phyloP scores from a whole-genome alignment of 1,140 invertebrate species.

The Notospermus geniculatus region DNA sequence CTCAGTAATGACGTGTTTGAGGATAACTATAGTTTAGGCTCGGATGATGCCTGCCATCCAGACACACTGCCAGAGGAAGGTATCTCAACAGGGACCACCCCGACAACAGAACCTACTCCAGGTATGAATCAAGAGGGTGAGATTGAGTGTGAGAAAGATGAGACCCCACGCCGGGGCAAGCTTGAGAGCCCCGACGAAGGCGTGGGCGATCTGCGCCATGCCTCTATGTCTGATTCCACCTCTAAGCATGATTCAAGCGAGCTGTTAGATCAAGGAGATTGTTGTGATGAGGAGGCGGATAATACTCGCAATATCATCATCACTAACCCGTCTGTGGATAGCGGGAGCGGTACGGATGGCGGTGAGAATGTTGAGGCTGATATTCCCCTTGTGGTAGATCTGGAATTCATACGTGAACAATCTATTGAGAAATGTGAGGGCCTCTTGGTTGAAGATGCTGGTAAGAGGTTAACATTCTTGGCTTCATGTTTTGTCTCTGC shows the following conservation, averaged over 20 bases:
- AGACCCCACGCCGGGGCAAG: constrained; percentile 22
- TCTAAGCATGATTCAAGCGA: constrained; percentile 33
- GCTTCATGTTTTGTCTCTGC: no score
- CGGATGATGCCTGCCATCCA: constrained; percentile 49
- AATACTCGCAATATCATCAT: constrained; percentile 47
- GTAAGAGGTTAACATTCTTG: no score
- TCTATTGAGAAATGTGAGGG: no score
- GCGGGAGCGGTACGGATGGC: constrained; percentile 40
- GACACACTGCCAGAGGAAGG: constrained; percentile 53
- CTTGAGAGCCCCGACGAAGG: constrained; percentile 50
- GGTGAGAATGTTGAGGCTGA: constrained; percentile 24
- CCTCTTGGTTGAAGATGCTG: no score
- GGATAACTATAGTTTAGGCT: constrained; percentile 44
- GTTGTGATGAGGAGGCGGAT: constrained; percentile 34
- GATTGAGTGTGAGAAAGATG: constrained; percentile 26
- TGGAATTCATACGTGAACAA: no score
- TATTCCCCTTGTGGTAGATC: not conserved
- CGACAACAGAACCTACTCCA: constrained; percentile 43
- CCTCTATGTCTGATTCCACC: constrained; percentile 42
- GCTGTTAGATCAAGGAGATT: not conserved
- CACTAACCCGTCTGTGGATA: constrained; percentile 59
- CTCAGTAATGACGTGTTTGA: constrained; percentile 64
- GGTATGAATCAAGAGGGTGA: constrained; percentile 35
- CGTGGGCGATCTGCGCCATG: constrained; percentile 42
- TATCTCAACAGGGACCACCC: constrained; percentile 45